These are phyloP conservation scores for Synanthedon formicaeformis DNA, from an alignment of 2,888 invertebrate species.

Conservation along the genomic window DNA sequence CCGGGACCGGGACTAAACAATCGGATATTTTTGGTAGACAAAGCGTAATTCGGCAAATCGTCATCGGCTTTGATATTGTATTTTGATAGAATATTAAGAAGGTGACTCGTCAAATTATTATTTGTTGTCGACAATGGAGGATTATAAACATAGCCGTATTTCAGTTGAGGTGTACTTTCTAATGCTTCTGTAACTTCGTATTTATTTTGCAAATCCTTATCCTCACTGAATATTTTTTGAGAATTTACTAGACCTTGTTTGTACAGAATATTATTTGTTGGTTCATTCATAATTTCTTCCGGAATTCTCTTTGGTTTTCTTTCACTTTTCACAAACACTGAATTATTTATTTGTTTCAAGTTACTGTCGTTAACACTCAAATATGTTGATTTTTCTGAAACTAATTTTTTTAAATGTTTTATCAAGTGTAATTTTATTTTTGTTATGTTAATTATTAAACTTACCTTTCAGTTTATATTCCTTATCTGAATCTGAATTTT, in stretches of 20 bases:
- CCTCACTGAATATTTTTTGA: no score
- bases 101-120: constrained; percentile 1
- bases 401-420: no score
- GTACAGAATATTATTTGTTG: no score
- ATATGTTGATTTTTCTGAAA: no score
- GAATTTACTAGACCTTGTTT: no score
- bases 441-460: no score
- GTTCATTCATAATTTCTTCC: not conserved
- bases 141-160: not conserved
- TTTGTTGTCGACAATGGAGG: not conserved
- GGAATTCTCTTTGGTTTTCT: not conserved
- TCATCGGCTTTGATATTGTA: constrained; percentile 41
- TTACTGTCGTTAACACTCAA: not conserved
- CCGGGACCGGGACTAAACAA: constrained; percentile 1
- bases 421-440: no score
- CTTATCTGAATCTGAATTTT: no score
- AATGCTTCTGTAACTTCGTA: not conserved
- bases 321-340: not conserved
- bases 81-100: constrained; percentile 22
- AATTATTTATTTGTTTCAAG: not conserved
- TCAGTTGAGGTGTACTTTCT: not conserved
- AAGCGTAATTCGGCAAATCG: constrained; percentile 35
- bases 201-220: not conserved
- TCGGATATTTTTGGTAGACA: constrained; percentile 4
- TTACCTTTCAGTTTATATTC: no score